Conservation (phyloP, 2,113 vertebrate genomes). For the Ardeotis arabs region DNA sequence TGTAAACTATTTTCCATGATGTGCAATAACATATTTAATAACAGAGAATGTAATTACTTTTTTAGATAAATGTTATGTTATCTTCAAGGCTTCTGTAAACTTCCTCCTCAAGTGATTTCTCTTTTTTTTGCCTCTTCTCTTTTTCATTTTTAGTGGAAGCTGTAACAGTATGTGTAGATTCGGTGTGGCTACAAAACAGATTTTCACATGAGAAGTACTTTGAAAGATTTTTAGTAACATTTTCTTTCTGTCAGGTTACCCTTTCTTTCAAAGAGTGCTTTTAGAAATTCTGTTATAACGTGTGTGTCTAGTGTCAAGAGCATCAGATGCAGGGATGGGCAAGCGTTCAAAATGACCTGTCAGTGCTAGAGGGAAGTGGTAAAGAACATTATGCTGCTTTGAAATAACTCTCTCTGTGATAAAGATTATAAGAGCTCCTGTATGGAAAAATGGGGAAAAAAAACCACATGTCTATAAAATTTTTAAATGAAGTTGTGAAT, state of each 20-base stretch:
- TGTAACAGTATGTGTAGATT: not conserved
- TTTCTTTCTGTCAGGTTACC: constrained; percentile 33
- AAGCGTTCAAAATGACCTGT: constrained; percentile 40
- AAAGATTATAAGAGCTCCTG: not conserved
- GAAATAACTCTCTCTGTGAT: not conserved
- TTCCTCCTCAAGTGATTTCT: not conserved
- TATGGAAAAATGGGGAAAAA: not conserved
- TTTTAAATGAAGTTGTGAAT: not conserved
- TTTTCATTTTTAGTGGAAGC: constrained; percentile 6
- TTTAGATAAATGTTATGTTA: constrained; percentile 15
- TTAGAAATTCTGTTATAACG: constrained; percentile 44
- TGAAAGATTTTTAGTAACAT: constrained; percentile 37
- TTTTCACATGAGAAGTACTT: constrained; percentile 14
- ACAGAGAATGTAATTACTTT: not conserved
- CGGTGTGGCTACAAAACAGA: not conserved
- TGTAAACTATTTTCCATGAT: constrained; percentile 7
- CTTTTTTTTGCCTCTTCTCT: not conserved
- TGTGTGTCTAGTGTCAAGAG: constrained; percentile 12
- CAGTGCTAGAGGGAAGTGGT: not conserved
- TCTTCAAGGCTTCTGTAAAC: not conserved
- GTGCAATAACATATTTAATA: not conserved
- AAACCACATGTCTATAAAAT: fast-evolving
- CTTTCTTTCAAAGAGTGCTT: constrained; percentile 12
- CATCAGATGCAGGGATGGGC: constrained; percentile 41
- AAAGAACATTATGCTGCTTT: not conserved